phyloP scores from a whole-genome alignment of 2,113 vertebrate genomes.

The Hemichromis elongatus region DNA sequence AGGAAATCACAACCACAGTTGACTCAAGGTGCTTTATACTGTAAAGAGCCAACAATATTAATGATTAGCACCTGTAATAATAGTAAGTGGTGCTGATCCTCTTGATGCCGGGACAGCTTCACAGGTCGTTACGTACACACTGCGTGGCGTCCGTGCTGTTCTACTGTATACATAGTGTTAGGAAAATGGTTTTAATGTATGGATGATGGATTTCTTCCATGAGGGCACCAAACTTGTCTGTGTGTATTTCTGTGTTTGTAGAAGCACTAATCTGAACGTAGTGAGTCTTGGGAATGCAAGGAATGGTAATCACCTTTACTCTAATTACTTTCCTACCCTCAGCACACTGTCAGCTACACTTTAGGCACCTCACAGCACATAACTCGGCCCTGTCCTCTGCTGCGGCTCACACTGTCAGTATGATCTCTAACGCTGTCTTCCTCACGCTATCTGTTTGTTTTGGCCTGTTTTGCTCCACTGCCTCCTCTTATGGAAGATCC shows the following conservation, averaged over 20 bases:
- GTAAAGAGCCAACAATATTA: background rate
- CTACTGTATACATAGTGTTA: background rate
- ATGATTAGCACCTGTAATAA: background rate
- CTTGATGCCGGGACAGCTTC: background rate
- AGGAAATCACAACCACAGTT: background rate
- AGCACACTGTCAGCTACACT: constrained; percentile 14
- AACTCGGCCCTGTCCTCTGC: background rate
- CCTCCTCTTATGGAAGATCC: background rate
- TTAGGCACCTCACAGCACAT: background rate
- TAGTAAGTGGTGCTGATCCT: background rate
- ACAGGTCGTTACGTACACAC: background rate
- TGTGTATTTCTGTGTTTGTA: background rate
- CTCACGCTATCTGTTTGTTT: background rate
- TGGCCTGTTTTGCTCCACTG: background rate
- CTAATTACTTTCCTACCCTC: constrained; percentile 42
- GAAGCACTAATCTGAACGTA: background rate
- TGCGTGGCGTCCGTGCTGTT: background rate
- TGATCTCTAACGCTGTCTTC: background rate
- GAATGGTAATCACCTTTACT: constrained; percentile 41
- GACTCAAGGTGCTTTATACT: background rate
- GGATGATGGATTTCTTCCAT: background rate
- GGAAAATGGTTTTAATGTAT: background rate
- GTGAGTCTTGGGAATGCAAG: constrained; percentile 1
- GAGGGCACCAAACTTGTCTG: too few relatives aligned
- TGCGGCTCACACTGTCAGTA: background rate